These are phyloP conservation scores for Gallinago stenura DNA, from an alignment of 2,797 vertebrate genomes.

Conservation along the genomic window DNA sequence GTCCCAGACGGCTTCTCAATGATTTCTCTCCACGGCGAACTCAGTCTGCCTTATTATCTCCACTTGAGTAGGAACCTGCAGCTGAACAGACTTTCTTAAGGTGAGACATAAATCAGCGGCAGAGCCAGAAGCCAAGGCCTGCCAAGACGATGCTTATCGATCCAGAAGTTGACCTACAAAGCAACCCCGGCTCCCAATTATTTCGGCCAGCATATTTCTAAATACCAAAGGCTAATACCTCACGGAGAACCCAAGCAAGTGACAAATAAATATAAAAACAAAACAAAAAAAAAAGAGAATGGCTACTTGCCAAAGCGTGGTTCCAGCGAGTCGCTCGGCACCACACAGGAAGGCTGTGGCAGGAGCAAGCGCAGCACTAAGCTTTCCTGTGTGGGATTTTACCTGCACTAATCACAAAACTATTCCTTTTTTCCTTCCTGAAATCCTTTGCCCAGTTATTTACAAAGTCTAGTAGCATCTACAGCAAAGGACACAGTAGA, in stretches of 20 bases:
- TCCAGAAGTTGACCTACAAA: conserved; percentile 30
- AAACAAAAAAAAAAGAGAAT: not conserved
- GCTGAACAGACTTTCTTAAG: conserved; percentile 42
- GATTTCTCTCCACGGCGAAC: conserved; percentile 7
- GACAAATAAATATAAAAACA: not conserved
- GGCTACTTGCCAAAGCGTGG: conserved; percentile 15
- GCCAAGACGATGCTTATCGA: not conserved
- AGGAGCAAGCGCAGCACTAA: not conserved
- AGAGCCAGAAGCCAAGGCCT: conserved; percentile 33
- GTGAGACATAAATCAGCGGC: conserved; percentile 4
- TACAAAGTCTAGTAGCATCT: not conserved
- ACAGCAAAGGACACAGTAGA: not conserved
- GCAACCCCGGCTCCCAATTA: not conserved
- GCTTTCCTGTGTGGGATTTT: not conserved
- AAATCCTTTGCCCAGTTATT: not conserved
- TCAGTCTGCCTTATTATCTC: conserved; percentile 37
- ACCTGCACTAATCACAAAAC: not conserved
- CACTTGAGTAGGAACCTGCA: conserved; percentile 43
- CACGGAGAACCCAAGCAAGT: not conserved
- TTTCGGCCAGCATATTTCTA: not conserved
- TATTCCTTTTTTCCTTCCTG: not conserved
- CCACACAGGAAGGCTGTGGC: not conserved
- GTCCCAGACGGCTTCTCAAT: conserved; percentile 5
- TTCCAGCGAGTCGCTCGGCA: not conserved
- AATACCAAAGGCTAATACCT: not conserved